Evolutionary conservation across 2,797 vertebrate genomes (phyloP), one percentile per base, ranked within the genome.

Genomic region (Cuculus canorus): DNA sequence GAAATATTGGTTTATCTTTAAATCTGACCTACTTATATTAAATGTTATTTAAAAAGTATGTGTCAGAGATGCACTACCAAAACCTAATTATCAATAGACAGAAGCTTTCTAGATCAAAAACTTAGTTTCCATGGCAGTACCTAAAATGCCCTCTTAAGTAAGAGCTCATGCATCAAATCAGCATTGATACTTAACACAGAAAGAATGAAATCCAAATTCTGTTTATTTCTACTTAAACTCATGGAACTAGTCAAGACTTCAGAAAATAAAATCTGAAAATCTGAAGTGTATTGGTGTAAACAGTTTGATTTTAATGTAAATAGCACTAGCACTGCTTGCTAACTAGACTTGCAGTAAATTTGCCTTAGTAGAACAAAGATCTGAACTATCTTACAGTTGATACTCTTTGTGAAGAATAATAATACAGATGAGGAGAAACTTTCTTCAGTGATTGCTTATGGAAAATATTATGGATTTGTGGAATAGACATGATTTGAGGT

Each of bases 401-500:
- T 78, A n/a, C 0, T 70, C 83, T 78, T 28, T 47, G 73, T 37
- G 17, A 90, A 79, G 5, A 77, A 60, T 63, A 86, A 57, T 57
- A 90, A 70, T 32, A 82, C 4, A 85, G 32, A 92, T 56, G 28
- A 86, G 63, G 24, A 86, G 24, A n/a, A 91, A 28, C 13, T 59
- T 87, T 88, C 48, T 81, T 89, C 68, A 87, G 57, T 68, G 57
- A 92, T 93, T 96, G 47, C 53, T 85, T 65, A 85, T 68, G 90
- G 94, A 87, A 97, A 96, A 95, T 92, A 95, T 93, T 90, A 93
- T 68, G 33, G 25, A 77, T 95, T 88, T 88, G 85, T 91, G 68
- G 53, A 88, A 61, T 35, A 70, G 63, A 76, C 7, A 88, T 71
- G 41, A 72, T 93, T 80, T 95, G 86, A 92, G 92, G 91, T 96